Evolutionary conservation across 2,113 vertebrate genomes (phyloP), one percentile per base, ranked within the genome.

Genomic region (Columbina picui): DNA sequence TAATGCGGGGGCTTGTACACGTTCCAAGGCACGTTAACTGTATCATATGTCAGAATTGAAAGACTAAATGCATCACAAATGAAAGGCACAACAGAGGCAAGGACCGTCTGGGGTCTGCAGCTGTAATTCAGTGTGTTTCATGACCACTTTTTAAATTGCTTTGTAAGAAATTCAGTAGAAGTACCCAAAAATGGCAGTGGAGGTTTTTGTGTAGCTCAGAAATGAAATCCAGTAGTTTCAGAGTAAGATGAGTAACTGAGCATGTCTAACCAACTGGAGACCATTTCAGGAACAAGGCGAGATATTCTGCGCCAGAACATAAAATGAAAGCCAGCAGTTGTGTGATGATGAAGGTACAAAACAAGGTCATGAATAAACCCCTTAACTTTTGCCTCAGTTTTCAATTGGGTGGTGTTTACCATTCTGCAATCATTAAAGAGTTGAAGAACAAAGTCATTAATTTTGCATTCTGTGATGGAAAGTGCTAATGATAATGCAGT

Each of bases 201-300:
- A 6, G 0, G 3, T 32, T n/a, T 56, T 1, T 15, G 10, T 61
- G 56, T 74, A 73, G 78, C 45, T 95, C 5, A 67, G 78, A 85
- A 92, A 50, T 21, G 17, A 84, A 87, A 36, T 12, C 29, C 17
- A 23, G 39, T 74, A 63, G 45, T 13, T 49, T 41, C 2, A 49
- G 57, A n/a, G 41, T 36, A n/a, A 70, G 27, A 41, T 15, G 39
- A 25, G 22, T 59, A 75, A 69, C 25, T 14, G 41, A 30, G 8
- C 6, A 2, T 0, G 0, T 38, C 20, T 56, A 6, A 12, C 14
- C 6, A n/a, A 29, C 20, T 14, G 43, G 70, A 80, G 26, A 34
- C 10, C 20, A 8, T 39, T 82, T 69, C 20, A n/a, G 65, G n/a
- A 91, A 49, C n/a, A 10, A 41, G 12, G 30, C 2, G 19, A 86